Evolutionary conservation across 1,140 invertebrate species (phyloP).

Genomic region (Dermatophagoides farinae): DNA sequence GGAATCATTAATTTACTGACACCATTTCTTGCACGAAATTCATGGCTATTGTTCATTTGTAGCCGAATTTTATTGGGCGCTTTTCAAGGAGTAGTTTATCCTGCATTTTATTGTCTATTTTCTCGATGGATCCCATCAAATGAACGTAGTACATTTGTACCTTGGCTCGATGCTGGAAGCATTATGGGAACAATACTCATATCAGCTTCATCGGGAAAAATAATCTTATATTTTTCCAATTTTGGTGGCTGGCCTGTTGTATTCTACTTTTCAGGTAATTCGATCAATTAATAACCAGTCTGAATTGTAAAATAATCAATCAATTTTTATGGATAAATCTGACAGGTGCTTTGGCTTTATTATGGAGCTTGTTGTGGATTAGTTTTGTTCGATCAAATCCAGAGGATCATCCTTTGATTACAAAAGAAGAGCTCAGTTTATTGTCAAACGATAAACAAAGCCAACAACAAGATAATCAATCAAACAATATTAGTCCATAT

Average conservation of each 20-base stretch:
- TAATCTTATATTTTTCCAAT: conserved; percentile 12
- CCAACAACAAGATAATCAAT: neutral
- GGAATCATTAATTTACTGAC: conserved; percentile 9
- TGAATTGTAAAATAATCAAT: neutral
- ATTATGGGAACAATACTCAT: conserved; percentile 19
- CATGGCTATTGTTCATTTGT: neutral
- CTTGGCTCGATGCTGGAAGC: conserved; percentile 16
- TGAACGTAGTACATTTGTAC: conserved; percentile 17
- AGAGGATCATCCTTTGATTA: conserved; percentile 25
- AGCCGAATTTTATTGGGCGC: conserved; percentile 1
- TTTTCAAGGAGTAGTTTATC: conserved; percentile 5
- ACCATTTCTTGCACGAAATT: conserved; percentile 2
- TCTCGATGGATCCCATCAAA: conserved; percentile 15
- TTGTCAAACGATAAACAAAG: conserved; percentile 18
- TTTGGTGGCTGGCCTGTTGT: conserved; percentile 18
- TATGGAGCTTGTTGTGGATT: conserved; percentile 10
- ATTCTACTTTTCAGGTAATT: conserved; percentile 19
- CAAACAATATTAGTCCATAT: neutral
- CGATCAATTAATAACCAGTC: neutral
- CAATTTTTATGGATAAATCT: neutral
- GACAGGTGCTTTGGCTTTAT: neutral
- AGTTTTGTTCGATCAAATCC: conserved; percentile 20
- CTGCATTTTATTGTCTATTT: conserved; percentile 11
- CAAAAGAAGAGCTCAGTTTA: conserved; percentile 27
- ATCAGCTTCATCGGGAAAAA: conserved; percentile 15